Evolutionary conservation across 2,888 invertebrate species (phyloP).

Genomic region (Drosophila fulvimacula): DNA sequence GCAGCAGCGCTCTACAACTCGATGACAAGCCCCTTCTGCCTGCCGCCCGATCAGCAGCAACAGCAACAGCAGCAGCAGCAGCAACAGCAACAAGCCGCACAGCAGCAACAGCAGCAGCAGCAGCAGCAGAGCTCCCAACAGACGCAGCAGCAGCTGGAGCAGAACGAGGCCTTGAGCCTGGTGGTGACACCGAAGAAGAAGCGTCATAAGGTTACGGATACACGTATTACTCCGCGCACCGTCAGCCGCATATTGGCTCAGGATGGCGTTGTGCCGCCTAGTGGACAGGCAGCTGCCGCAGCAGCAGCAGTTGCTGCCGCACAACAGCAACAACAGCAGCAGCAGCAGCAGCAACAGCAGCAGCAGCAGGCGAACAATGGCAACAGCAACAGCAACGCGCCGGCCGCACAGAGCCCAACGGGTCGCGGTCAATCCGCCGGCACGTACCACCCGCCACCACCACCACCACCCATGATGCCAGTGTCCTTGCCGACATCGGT

Average conservation of each 20-base stretch:
- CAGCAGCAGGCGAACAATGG: slow-evolving; percentile 74
- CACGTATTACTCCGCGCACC: slow-evolving; percentile 95
- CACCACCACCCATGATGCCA: slow-evolving; percentile 93
- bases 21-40: slow-evolving; percentile 88
- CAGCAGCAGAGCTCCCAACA: slow-evolving; percentile 87
- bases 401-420: slow-evolving; percentile 87
- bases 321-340: slow-evolving; percentile 84
- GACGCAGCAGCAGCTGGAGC: slow-evolving; percentile 90
- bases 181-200: slow-evolving; percentile 98
- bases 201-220: slow-evolving; percentile 98
- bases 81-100: slow-evolving; percentile 87
- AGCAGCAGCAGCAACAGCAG: slow-evolving; percentile 55
- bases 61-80: slow-evolving; percentile 88
- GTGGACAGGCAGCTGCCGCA: slow-evolving; percentile 47
- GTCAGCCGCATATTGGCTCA: slow-evolving; percentile 94
- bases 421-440: slow-evolving; percentile 87
- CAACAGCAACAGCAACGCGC: slow-evolving; percentile 80
- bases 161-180: slow-evolving; percentile 96
- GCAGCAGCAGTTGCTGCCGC: slow-evolving; percentile 57
- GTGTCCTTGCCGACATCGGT: slow-evolving; percentile 97
- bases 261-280: slow-evolving; percentile 90
- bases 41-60: slow-evolving; percentile 87
- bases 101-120: slow-evolving; percentile 90
- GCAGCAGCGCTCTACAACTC: slow-evolving; percentile 88
- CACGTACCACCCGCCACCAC: slow-evolving; percentile 84